phyloP scores from a whole-genome alignment of 2,888 invertebrate species.

The Petrolisthes manimaculis region DNA sequence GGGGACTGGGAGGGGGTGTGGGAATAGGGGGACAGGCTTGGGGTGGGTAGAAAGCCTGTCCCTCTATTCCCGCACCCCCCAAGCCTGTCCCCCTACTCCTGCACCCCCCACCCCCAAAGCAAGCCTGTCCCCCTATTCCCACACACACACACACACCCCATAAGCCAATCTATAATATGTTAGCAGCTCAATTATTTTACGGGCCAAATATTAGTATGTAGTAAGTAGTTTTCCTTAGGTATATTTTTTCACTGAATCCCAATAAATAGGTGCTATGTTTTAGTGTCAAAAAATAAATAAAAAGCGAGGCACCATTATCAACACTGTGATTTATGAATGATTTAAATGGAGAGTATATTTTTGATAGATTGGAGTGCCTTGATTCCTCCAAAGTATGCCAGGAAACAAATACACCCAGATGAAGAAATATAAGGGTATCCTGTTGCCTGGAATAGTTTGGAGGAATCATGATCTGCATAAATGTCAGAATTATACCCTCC shows the following conservation, averaged over 20 bases:
- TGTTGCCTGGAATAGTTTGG: no score
- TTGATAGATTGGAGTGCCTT: not conserved
- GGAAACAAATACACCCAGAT: no score
- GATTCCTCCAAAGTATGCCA: no score
- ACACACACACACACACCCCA: no score
- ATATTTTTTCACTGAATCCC: not conserved
- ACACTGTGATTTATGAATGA: not conserved
- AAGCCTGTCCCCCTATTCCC: not conserved
- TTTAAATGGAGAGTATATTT: not conserved
- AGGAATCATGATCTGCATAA: no score
- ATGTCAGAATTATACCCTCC: no score
- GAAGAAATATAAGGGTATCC: no score
- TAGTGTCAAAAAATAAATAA: not conserved
- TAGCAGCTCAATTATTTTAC: conserved; percentile 4
- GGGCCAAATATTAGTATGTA: conserved; percentile 14
- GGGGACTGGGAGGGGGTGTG: no score
- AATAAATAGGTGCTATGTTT: not conserved
- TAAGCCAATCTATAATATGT: not conserved
- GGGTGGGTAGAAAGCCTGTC: no score
- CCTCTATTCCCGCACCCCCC: no score
- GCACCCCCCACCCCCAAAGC: not conserved
- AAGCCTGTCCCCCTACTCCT: not conserved
- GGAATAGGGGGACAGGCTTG: no score
- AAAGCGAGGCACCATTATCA: not conserved
- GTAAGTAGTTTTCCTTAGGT: not conserved